A percentile compares a stretch with the other conserved stretches of the same genome.
These are phyloP conservation scores for Acanthornis magna DNA, from an alignment of 2,797 vertebrate genomes.

Conservation along the genomic window DNA sequence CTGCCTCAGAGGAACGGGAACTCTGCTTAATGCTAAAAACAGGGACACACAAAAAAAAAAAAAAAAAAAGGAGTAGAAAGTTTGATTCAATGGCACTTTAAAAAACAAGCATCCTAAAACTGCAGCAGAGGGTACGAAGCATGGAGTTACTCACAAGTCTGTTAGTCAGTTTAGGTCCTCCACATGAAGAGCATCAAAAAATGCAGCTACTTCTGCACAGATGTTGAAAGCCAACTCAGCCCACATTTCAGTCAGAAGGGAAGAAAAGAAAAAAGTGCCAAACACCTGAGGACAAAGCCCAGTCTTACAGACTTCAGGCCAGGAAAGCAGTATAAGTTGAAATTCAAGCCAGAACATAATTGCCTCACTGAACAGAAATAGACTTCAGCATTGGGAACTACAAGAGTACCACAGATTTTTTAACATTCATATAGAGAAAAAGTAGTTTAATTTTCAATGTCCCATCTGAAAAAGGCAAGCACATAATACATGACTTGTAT, in stretches of 20 bases:
- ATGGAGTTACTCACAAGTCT: background rate
- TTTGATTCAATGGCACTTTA: background rate
- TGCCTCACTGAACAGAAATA: background rate
- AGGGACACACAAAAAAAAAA: background rate
- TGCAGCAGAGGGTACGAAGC: background rate
- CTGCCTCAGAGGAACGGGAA: slow-evolving; percentile 75
- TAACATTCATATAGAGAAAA: background rate
- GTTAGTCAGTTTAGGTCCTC: background rate
- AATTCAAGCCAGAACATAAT: slow-evolving; percentile 39
- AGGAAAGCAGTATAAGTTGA: slow-evolving; percentile 7
- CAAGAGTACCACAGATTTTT: background rate
- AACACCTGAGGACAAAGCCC: slow-evolving; percentile 44
- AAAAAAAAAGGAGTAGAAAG: background rate
- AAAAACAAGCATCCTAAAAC: background rate
- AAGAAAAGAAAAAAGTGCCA: slow-evolving; percentile 14
- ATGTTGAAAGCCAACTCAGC: background rate
- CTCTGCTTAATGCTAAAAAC: slow-evolving; percentile 74
- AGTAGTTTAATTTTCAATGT: background rate
- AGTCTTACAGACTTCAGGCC: slow-evolving; percentile 13
- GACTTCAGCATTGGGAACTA: background rate
- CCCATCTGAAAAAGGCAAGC: background rate
- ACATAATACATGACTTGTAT: background rate
- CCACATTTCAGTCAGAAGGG: background rate
- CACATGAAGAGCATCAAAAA: background rate
- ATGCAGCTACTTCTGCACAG: background rate